phyloP scores from a whole-genome alignment of 1,140 invertebrate genomes.

The Pseudomyrmex dendroicus region DNA sequence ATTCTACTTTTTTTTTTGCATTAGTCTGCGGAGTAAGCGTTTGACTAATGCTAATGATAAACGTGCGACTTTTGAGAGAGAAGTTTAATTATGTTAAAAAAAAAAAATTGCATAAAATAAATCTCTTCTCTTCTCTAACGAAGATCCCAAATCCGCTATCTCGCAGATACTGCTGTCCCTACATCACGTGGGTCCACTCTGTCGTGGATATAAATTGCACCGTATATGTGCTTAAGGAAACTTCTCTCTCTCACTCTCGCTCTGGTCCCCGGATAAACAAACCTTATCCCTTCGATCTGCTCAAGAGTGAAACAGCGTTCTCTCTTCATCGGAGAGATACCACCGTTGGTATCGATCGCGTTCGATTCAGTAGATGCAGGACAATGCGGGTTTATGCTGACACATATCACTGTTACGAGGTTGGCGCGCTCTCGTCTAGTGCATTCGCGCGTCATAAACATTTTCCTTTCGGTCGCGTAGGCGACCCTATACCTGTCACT shows the following conservation, averaged over 20 bases:
- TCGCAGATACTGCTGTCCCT: background rate
- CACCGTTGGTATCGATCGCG: conserved; percentile 18
- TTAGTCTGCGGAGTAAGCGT: background rate
- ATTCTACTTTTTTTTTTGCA: background rate
- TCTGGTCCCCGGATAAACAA: conserved; percentile 20
- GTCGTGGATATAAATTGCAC: conserved; percentile 16
- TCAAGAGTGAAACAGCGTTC: conserved; percentile 24
- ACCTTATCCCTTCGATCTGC: conserved; percentile 47
- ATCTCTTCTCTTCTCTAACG: no score
- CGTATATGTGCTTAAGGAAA: conserved; percentile 42
- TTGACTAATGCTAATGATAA: background rate
- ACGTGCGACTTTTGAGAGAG: background rate
- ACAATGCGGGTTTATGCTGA: conserved; percentile 42
- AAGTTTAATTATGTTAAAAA: no score
- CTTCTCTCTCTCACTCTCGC: background rate
- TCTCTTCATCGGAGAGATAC: background rate
- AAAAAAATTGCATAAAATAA: no score
- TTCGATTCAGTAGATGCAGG: conserved; percentile 5
- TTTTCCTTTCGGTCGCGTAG: conserved; percentile 18
- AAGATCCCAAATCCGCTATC: no score
- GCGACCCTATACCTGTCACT: background rate
- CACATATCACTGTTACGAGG: conserved; percentile 10
- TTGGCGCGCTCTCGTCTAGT: background rate
- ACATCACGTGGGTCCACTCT: background rate
- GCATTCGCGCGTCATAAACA: conserved; percentile 45